Base-by-base conservation (phyloP, 2,797 vertebrate genomes). In the Chromis chromis region DNA sequence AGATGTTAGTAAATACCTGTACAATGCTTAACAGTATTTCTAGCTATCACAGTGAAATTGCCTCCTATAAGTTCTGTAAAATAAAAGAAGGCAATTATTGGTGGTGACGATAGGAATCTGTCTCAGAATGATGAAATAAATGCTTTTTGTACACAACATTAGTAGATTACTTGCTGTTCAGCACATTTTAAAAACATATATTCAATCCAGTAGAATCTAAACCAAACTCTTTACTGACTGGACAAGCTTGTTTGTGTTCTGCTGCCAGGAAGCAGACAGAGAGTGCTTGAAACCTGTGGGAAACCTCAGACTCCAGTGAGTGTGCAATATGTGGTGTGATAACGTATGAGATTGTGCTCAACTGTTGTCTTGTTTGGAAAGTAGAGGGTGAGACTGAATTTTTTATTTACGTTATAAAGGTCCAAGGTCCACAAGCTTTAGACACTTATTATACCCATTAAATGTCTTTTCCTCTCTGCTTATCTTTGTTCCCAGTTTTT, bases 1-100 rank as follows among this genome's bases (percentile, higher is more conserved):
- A 94, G 94, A 53, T 39, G 13, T 27, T 58, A 1, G 42, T 56
- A 44, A 56, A 66, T 54, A 40, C 3, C 3, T 28, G 16, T 16
- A 19, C n/a, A 65, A 17, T 24, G 12, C 0, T 17, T 28, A 21
- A 17, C 22, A n/a, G 6, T 6, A 21, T 60, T 22, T 52, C 4
- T 21, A 22, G 21, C 6, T 25, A 4, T 61, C 48, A 42, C 59
- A 39, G 36, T 17, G 10, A 36, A 48, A 57, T 49, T 7, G 8
- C 1, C 14, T 21, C 3, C 13, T 11, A 36, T 36, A 36, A 36
- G 8, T 11, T 36, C 33, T 36, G 10, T 36, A 10, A 11, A 36
- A 36, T 36, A 36, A 36, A 36, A 36, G 10, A 14, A 14, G 7
- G 3, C 27, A 27, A 24, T 72, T 39, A 14, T 3, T 50, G 3